phyloP scores from a whole-genome alignment of 2,888 invertebrate genomes.

The Blastobasis adustella region DNA sequence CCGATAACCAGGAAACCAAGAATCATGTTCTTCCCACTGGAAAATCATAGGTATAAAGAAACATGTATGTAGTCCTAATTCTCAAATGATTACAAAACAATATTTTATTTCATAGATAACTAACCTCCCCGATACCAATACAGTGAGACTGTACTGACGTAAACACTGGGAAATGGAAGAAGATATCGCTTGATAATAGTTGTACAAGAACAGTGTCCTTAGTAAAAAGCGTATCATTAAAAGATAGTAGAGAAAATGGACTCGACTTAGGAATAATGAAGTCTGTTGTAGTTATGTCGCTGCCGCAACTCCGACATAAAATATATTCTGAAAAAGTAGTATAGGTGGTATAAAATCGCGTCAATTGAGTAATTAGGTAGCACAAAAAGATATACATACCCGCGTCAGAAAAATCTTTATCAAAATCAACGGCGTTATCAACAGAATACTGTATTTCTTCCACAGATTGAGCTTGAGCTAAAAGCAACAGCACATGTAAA shows the following conservation, averaged over 20 bases:
- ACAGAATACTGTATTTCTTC: too few relatives aligned
- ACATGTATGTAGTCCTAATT: neutral
- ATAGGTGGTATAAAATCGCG: neutral
- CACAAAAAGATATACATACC: neutral
- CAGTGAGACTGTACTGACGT: slow-evolving; percentile 35
- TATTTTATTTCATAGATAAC: neutral
- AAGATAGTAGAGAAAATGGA: slow-evolving; percentile 28
- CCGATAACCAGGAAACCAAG: slow-evolving; percentile 76
- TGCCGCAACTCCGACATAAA: slow-evolving; percentile 47
- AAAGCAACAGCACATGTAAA: too few relatives aligned
- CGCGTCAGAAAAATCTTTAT: too few relatives aligned
- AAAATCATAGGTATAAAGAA: slow-evolving; percentile 19
- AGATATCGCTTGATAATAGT: slow-evolving; percentile 31
- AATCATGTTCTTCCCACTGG: slow-evolving; percentile 68
- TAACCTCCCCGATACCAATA: slow-evolving; percentile 44
- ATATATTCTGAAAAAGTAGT: slow-evolving; percentile 33
- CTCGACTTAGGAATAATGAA: slow-evolving; percentile 33
- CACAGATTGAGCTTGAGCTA: too few relatives aligned
- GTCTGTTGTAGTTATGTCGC: slow-evolving; percentile 28
- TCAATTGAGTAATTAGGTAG: neutral
- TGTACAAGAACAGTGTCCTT: slow-evolving; percentile 39
- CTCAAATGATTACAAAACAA: neutral
- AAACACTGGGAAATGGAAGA: slow-evolving; percentile 38
- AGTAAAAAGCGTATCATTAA: slow-evolving; percentile 39
- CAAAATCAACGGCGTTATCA: too few relatives aligned